Evolutionary conservation across 2,888 invertebrate species (phyloP).

Genomic region (Conus canariensis): DNA sequence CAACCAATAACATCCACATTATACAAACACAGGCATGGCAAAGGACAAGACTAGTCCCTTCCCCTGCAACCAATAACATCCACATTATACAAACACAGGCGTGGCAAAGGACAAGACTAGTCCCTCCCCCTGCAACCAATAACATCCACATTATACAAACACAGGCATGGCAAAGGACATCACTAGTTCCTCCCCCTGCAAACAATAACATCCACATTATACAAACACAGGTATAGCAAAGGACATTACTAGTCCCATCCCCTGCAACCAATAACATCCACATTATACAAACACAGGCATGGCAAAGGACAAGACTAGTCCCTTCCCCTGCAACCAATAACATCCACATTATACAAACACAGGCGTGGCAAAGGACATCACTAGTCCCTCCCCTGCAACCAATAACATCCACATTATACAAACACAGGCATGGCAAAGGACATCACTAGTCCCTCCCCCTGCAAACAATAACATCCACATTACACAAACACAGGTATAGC

Average conservation of each 20-base stretch:
- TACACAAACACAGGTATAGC: slow-evolving; percentile 91
- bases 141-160: slow-evolving; percentile 59
- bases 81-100: slow-evolving; percentile 86
- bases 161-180: slow-evolving; percentile 93
- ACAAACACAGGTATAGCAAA: slow-evolving; percentile 87
- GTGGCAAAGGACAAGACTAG: slow-evolving; percentile 95
- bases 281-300: slow-evolving; percentile 88
- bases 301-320: slow-evolving; percentile 94
- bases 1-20: slow-evolving; percentile 63
- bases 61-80: too few species aligned
- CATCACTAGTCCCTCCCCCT: slow-evolving; percentile 79
- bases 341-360: slow-evolving; percentile 56
- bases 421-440: slow-evolving; percentile 90
- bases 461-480: too few species aligned
- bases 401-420: slow-evolving; percentile 59
- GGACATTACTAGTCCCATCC: slow-evolving; percentile 82
- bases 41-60: slow-evolving; percentile 85
- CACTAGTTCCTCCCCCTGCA: slow-evolving; percentile 61
- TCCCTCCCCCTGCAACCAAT: slow-evolving; percentile 78
- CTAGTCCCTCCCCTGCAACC: slow-evolving; percentile 83
- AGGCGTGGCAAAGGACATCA: slow-evolving; percentile 95
- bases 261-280: too few species aligned
- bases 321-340: slow-evolving; percentile 71
- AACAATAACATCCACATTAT: slow-evolving; percentile 58
- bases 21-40: slow-evolving; percentile 85